Evolutionary conservation across 2,113 vertebrate genomes (phyloP), one percentile per base, ranked within the genome.

Genomic region (Apteryx owenii): DNA sequence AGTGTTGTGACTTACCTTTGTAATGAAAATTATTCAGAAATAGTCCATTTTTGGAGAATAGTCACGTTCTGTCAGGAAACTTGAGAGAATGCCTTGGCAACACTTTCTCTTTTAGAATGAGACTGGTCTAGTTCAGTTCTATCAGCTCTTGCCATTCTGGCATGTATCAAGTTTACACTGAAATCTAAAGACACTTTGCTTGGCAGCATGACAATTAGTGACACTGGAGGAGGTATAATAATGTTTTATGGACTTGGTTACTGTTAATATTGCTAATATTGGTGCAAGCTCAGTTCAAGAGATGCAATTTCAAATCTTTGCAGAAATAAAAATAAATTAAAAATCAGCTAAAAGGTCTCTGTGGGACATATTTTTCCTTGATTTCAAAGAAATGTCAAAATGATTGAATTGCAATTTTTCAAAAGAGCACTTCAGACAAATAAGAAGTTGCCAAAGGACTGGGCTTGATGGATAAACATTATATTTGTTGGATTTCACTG

Each of bases 321-420:
- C 14, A 79, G 9, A 90, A 90, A 69, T 60, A 36, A 2, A 76
- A 40, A 48, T 70, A 50, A 40, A 50, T 16, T 46, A 72, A 10
- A 72, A 79, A 92, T 85, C 72, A 42, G 9, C 21, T 33, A 64
- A 51, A 60, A 95, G 33, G 12, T 77, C 13, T 79, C 33, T 80
- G 23, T 48, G 5, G 17, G 6, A 4, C 4, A 33, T 61, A 68
- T n/a, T 89, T 80, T 95, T 82, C 28, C 79, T 73, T 76, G 29
- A 85, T 95, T 95, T 92, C 65, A 82, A 93, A 95, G 81, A 71
- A 65, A 95, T 64, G 7, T 85, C 81, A 84, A 68, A 76, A 97
- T 84, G 54, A 88, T 64, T 31, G 7, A 42, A 87, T 38, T 38
- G 42, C 21, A 78, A n/a, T 84, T 96, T 94, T 25, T 88, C 53